Conservation (phyloP, 2,113 vertebrate species). For the Procavia capensis region DNA sequence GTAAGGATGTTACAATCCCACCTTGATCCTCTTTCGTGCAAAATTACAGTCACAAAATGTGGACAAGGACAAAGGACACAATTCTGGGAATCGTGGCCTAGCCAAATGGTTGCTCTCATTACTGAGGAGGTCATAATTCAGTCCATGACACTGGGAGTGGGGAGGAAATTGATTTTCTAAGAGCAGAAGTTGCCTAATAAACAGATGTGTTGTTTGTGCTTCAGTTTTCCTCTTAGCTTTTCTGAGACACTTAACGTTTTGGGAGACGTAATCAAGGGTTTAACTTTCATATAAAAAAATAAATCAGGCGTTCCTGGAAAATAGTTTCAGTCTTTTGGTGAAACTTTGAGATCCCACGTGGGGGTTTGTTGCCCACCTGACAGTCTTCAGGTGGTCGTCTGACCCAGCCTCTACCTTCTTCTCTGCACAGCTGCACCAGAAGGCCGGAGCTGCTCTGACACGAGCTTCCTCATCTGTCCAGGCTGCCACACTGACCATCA, state of each 20-base stretch:
- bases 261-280: background rate
- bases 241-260: background rate
- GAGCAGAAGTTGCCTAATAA: background rate
- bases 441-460: conserved; percentile 80
- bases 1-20: no score
- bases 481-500: conserved; percentile 87
- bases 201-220: fast-evolving
- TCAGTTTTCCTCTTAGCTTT: background rate
- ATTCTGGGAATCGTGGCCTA: no score
- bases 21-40: no score
- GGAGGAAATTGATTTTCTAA: background rate
- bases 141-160: no score
- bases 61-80: no score
- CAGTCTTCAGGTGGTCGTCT: background rate
- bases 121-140: no score
- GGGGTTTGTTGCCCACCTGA: background rate
- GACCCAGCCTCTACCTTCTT: background rate
- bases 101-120: no score
- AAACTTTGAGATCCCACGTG: fast-evolving
- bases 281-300: background rate
- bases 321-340: background rate
- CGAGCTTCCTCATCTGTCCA: conserved; percentile 85
- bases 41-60: no score
- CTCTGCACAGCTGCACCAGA: conserved; percentile 82
- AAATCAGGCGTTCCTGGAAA: background rate